Percentiles rank a stretch among this genome's conserved stretches.
These are phyloP conservation scores for Brachylomia viminalis DNA, from an alignment of 2,888 invertebrate genomes.

Conservation along the genomic window DNA sequence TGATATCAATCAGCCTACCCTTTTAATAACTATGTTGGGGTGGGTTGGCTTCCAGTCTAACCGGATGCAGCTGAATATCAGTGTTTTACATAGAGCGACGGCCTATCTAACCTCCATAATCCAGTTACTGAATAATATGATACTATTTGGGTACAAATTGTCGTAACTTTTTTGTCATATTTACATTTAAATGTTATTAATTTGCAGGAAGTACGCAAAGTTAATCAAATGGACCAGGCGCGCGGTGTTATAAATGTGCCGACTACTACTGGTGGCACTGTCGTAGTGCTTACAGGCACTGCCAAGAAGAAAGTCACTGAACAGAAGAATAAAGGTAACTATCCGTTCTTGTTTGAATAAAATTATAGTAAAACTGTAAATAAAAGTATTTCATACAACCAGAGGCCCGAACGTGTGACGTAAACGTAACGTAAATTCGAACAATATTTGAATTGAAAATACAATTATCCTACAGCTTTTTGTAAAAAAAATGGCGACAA, in stretches of 20 bases:
- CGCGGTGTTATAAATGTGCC: conserved; percentile 87
- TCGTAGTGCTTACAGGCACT: conserved; percentile 96
- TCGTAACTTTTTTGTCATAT: not conserved
- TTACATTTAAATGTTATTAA: not conserved
- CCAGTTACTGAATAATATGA: not conserved
- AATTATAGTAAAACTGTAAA: not conserved
- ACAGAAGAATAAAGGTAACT: conserved; percentile 92
- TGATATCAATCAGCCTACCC: not conserved
- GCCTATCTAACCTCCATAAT: not conserved
- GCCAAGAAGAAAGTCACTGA: conserved; percentile 95
- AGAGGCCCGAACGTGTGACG: too few relatives aligned
- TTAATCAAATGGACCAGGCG: conserved; percentile 93
- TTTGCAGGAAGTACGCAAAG: conserved; percentile 95
- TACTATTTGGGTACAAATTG: not conserved
- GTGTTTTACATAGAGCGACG: not conserved
- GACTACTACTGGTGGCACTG: conserved; percentile 84
- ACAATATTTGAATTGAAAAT: too few relatives aligned
- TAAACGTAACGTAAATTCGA: too few relatives aligned
- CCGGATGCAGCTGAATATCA: not conserved
- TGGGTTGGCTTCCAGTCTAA: not conserved
- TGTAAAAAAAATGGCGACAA: too few relatives aligned
- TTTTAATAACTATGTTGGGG: too few relatives aligned
- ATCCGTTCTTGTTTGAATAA: not conserved
- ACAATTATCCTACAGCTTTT: too few relatives aligned
- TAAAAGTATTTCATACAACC: too few relatives aligned